These are phyloP conservation scores for Sylvilagus floridanus DNA, from an alignment of 2,797 vertebrate species.

Conservation along the genomic window DNA sequence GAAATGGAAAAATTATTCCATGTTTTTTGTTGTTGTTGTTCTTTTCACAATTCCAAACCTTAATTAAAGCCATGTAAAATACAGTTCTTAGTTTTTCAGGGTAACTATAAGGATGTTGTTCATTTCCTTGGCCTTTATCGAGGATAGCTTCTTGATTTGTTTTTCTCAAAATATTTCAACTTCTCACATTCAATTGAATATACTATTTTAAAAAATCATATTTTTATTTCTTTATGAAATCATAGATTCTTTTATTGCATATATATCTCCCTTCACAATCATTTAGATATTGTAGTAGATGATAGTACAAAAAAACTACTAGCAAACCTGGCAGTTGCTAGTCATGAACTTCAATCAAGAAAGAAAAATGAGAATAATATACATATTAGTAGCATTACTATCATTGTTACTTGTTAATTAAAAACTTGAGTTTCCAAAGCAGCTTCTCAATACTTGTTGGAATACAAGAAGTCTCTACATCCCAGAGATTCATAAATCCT, in stretches of 20 bases:
- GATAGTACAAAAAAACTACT: background rate
- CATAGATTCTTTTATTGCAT: background rate
- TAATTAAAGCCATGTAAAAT: background rate
- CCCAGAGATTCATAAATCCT: background rate
- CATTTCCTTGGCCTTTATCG: background rate
- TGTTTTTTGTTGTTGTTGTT: conserved; percentile 15
- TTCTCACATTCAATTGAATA: background rate
- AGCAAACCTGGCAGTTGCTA: background rate
- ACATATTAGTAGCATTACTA: background rate
- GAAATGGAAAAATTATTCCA: conserved; percentile 47
- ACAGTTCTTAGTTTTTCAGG: background rate
- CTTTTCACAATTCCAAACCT: background rate
- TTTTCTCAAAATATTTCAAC: background rate
- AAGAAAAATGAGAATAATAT: background rate
- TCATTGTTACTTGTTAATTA: background rate
- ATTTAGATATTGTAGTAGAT: background rate
- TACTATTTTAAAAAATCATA: background rate
- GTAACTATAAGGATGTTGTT: background rate
- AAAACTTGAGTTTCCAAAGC: background rate
- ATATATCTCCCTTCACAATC: background rate
- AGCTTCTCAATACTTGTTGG: background rate
- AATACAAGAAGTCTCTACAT: background rate
- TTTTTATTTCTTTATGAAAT: background rate
- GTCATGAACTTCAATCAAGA: background rate
- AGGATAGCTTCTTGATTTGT: background rate